phyloP scores from a whole-genome alignment of 2,113 vertebrate species.

The Carassius carassius region DNA sequence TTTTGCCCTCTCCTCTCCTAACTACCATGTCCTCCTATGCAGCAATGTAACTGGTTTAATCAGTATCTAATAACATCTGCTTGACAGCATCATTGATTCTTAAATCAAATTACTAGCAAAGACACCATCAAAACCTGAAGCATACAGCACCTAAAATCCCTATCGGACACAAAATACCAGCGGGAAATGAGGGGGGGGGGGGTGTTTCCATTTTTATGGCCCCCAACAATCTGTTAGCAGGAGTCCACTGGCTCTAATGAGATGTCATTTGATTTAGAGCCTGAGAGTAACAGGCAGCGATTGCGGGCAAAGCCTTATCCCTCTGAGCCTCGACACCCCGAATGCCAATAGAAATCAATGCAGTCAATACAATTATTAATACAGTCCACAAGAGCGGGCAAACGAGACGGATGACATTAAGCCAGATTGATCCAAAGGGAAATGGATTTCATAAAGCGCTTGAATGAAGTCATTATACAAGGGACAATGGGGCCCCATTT shows the following conservation, averaged over 20 bases:
- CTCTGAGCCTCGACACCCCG: background rate
- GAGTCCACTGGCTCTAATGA: constrained; percentile 75
- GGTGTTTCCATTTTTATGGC: constrained; percentile 72
- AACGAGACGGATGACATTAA: constrained; percentile 83
- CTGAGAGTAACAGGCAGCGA: constrained; percentile 65
- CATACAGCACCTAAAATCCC: background rate
- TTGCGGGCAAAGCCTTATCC: constrained; percentile 55
- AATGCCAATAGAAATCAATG: constrained; percentile 81
- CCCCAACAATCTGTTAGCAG: constrained; percentile 69
- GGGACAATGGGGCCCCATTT: constrained; percentile 31
- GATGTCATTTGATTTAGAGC: constrained; percentile 81
- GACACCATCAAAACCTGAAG: constrained; percentile 29
- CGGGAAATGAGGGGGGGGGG: no score
- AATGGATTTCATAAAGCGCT: constrained; percentile 78
- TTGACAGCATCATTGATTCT: constrained; percentile 30
- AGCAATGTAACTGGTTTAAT: background rate
- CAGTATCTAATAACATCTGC: background rate
- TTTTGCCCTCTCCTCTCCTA: background rate
- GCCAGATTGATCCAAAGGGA: constrained; percentile 80
- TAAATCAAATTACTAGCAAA: constrained; percentile 1
- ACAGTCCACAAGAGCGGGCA: constrained; percentile 68
- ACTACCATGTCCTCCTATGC: background rate
- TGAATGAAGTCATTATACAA: constrained; percentile 71
- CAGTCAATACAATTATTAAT: constrained; percentile 81
- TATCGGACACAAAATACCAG: background rate